Evolutionary conservation across 1,140 invertebrate genomes (phyloP), one percentile per base, ranked within the genome.

Genomic region (Zaprionus ghesquierei): DNA sequence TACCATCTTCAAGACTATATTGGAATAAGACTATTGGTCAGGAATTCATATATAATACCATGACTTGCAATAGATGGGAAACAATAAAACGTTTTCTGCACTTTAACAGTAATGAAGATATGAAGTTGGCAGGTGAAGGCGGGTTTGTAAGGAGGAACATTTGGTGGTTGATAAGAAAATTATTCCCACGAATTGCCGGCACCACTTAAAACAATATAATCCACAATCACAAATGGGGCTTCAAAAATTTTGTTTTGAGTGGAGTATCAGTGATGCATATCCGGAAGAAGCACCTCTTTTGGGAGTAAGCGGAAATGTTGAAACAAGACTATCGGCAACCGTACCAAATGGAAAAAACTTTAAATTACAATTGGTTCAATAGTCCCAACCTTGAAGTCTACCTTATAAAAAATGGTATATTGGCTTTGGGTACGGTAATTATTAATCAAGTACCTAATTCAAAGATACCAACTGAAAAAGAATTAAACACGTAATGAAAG

Each of bases 311-410:
- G 70, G 74, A 56, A 86, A 92, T 80, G 77, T 85, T 59, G 79
- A 90, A 51, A 62, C 79, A 29, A 31, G 76, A 49, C 51, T 92
- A 15, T 75, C 73, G 53, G 49, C 58, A 46, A 74, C 72, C 8
- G 65, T 89, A 50, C 77, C 85, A 63, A 69, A 65, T 66, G 66
- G 78, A 53, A 65, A 72, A 54, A 92, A 92, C 66, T 78, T 90
- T 56, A 92, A 92, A 71, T 53, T 92, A 50, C 91, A 92, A 91
- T 73, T 92, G 76, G 68, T 93, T 92, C 66, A 90, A 76, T 61
- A 80, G 79, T 38, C 75, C 68, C 3, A 80, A 78, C 2, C 71
- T 92, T 33, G 23, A 80, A 69, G 71, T 82, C 15, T 87, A 87
- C 65, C 53, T 92, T 18, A 75, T 70, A 56, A 75, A 90, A 73